Evolutionary conservation across 2,113 vertebrate species (phyloP).

Genomic region (Sinosuthora webbiana): DNA sequence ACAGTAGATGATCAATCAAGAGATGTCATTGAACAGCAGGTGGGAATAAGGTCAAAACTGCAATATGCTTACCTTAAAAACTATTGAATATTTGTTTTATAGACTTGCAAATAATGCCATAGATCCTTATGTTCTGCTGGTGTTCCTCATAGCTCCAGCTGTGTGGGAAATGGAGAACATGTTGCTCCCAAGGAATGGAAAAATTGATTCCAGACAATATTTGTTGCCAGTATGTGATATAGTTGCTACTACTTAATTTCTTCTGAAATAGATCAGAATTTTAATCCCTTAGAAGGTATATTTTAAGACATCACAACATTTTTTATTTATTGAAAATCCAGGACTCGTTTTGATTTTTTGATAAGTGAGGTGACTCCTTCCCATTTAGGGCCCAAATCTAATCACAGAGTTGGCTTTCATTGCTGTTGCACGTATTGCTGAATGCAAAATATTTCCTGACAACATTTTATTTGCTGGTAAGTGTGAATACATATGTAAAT

Average conservation of each 20-base stretch:
- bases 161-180: background rate
- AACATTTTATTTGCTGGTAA: background rate
- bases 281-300: background rate
- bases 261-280: background rate
- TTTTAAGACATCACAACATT: background rate
- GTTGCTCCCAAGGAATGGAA: background rate
- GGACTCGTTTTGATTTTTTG: background rate
- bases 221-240: background rate
- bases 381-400: background rate
- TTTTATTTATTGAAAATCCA: background rate
- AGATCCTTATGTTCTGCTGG: background rate
- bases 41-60: conserved; percentile 69
- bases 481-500: background rate
- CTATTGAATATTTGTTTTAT: conserved; percentile 57
- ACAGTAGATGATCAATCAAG: conserved; percentile 55
- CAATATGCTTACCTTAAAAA: conserved; percentile 52
- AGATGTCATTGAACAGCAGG: conserved; percentile 36
- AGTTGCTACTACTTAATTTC: background rate
- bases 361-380: background rate
- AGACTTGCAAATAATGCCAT: conserved; percentile 36
- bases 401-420: background rate
- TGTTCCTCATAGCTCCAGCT: background rate
- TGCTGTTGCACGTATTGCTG: background rate
- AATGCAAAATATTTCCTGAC: background rate
- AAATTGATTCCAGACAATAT: background rate